Conservation (phyloP, 2,113 vertebrate species). For the Oenanthe melanoleuca region DNA sequence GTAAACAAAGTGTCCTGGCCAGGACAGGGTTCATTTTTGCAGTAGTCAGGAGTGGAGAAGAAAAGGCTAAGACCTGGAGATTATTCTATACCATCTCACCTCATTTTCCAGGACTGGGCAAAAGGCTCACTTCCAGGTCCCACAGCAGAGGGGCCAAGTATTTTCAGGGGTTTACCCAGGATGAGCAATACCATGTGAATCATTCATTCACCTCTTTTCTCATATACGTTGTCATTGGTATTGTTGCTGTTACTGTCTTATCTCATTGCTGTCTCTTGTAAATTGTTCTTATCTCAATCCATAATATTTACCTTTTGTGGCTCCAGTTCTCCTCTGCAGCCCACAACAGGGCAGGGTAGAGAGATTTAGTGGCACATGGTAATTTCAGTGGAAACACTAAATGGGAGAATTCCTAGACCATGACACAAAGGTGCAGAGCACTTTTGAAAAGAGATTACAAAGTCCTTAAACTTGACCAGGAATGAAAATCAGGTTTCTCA, state of each 20-base stretch:
- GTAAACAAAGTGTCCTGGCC: neutral
- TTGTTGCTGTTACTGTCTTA: neutral
- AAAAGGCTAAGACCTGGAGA: neutral
- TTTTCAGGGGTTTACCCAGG: neutral
- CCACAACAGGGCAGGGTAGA: neutral
- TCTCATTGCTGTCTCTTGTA: neutral
- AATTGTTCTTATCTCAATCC: neutral
- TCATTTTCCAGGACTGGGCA: neutral
- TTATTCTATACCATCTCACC: neutral
- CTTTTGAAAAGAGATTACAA: neutral
- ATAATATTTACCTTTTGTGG: neutral
- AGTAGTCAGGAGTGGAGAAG: neutral
- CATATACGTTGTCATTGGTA: neutral
- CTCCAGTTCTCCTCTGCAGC: neutral
- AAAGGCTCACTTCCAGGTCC: neutral
- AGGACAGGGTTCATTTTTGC: neutral
- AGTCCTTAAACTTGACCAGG: neutral
- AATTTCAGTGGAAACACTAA: neutral
- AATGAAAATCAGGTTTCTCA: neutral
- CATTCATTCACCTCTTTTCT: neutral
- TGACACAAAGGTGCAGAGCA: neutral
- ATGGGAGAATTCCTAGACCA: neutral
- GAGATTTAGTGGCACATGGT: rapidly evolving
- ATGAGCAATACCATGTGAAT: neutral
- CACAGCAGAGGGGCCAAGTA: neutral